Conservation (phyloP, 2,797 vertebrate species). For the Crenichthys baileyi region DNA sequence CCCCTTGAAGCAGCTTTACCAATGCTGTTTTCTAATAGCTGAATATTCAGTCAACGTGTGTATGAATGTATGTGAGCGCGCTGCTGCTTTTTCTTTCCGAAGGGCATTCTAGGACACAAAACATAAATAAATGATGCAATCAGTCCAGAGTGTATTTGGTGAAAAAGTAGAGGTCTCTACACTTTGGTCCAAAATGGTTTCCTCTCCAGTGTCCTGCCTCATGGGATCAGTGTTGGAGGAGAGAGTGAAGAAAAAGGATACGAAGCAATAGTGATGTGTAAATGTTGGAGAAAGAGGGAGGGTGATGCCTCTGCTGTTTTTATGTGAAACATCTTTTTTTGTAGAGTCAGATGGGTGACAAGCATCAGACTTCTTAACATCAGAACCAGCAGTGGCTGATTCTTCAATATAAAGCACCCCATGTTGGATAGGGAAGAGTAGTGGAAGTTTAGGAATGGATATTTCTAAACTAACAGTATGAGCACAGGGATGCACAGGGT, state of each 20-base stretch:
- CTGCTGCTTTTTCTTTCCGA: slow-evolving; percentile 24
- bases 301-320: slow-evolving; percentile 46
- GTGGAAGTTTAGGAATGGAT: slow-evolving; percentile 48
- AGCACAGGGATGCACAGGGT: slow-evolving; percentile 44
- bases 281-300: slow-evolving; percentile 35
- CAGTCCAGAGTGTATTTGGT: slow-evolving; percentile 66
- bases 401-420: slow-evolving; percentile 48
- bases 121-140: slow-evolving; percentile 76
- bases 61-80: slow-evolving; percentile 10
- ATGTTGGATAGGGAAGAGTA: slow-evolving; percentile 19
- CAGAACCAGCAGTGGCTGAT: slow-evolving; percentile 37
- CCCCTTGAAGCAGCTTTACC: slow-evolving; percentile 51
- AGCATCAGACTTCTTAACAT: slow-evolving; percentile 49
- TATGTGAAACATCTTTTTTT: slow-evolving; percentile 34
- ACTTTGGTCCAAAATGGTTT: slow-evolving; percentile 68
- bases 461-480: slow-evolving; percentile 55
- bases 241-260: slow-evolving; percentile 14
- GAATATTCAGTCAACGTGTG: slow-evolving; percentile 19
- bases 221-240: slow-evolving; percentile 32
- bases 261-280: slow-evolving; percentile 29
- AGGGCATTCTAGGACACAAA: slow-evolving; percentile 56
- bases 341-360: slow-evolving; percentile 43
- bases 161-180: slow-evolving; percentile 53
- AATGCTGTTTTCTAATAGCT: slow-evolving; percentile 39
- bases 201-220: slow-evolving; percentile 55